phyloP scores from a whole-genome alignment of 2,888 invertebrate species.

The Mesochorus sp. region DNA sequence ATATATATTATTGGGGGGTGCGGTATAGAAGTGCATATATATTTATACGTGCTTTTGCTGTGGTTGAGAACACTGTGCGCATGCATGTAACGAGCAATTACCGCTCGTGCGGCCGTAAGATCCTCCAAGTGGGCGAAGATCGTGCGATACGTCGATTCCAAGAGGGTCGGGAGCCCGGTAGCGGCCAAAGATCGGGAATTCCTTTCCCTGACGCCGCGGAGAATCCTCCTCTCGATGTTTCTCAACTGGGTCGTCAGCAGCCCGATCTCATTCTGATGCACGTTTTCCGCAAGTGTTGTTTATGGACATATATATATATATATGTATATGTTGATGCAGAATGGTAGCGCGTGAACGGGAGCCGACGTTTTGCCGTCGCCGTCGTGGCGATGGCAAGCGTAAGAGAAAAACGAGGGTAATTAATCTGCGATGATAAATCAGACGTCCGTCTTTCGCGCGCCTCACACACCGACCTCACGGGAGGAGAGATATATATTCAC shows the following conservation, averaged over 20 bases:
- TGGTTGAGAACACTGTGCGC: constrained; percentile 47
- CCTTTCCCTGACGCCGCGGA: constrained; percentile 91
- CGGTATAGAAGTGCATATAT: constrained; percentile 6
- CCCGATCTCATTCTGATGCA: constrained; percentile 74
- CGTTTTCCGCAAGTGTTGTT: constrained; percentile 30
- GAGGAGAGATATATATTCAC: constrained; percentile 5
- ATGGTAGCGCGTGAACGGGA: constrained; percentile 54
- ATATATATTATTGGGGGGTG: background rate
- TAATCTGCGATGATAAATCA: constrained; percentile 68
- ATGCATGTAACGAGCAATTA: constrained; percentile 67
- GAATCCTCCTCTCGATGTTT: constrained; percentile 88
- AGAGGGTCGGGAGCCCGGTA: constrained; percentile 80
- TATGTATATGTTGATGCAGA: background rate
- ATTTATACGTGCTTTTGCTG: constrained; percentile 33
- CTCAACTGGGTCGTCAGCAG: constrained; percentile 89
- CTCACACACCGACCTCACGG: constrained; percentile 40
- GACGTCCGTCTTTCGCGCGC: constrained; percentile 58
- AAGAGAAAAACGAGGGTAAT: constrained; percentile 66
- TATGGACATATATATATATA: constrained; percentile 3
- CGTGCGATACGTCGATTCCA: constrained; percentile 73
- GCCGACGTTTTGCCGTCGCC: constrained; percentile 60
- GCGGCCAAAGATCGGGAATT: constrained; percentile 88
- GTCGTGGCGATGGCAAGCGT: constrained; percentile 57
- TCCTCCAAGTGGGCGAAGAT: constrained; percentile 72
- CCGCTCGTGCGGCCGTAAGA: constrained; percentile 71